Base-by-base conservation (phyloP, 2,797 vertebrate genomes). In the Pyrrhura leucotis region DNA sequence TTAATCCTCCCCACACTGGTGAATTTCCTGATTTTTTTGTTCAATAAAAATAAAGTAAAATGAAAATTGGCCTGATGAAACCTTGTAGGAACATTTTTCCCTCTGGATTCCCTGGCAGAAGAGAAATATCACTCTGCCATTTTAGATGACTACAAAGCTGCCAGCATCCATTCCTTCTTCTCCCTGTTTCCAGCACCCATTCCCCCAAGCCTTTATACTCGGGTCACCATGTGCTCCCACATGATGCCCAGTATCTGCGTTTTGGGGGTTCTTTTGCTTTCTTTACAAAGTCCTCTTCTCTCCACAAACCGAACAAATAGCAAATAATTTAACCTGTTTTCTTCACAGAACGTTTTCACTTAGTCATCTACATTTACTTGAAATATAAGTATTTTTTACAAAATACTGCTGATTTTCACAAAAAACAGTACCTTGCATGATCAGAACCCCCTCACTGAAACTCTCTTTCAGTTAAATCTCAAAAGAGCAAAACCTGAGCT, bases 1-100 rank as follows among this genome's bases (percentile, higher is more conserved):
- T 96, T 95, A 96, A 96, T 96, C 88, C 87, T 74, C 79, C 87
- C 76, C 77, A 78, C 48, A 69, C 79, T 74, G 58, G 68, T 0
- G 1, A 92, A 91, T 89, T 95, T 88, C 80, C 65, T 45, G 33
- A 37, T 50, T 50, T 95, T 82, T 88, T 87, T 76, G 37, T 88
- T 65, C 76, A 83, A 81, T 82, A 93, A 88, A 89, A 63, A 92
- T 71, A 85, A 89, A 92, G 51, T 42, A 80, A 50, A 80, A 81
- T 44, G 10, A 72, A 91, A 91, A 65, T 62, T 82, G 61, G 48
- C 44, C 81, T 75, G 50, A 89, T 81, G 69, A 84, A 93, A 93
- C 63, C 35, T 25, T 66, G 11, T 45, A 85, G 72, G 75, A 89
- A 81, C 26, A 71, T 31, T 50, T 83, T 92, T 93, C 50, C 65